phyloP scores from a whole-genome alignment of 2,888 invertebrate species.

The Abscondita cerata region DNA sequence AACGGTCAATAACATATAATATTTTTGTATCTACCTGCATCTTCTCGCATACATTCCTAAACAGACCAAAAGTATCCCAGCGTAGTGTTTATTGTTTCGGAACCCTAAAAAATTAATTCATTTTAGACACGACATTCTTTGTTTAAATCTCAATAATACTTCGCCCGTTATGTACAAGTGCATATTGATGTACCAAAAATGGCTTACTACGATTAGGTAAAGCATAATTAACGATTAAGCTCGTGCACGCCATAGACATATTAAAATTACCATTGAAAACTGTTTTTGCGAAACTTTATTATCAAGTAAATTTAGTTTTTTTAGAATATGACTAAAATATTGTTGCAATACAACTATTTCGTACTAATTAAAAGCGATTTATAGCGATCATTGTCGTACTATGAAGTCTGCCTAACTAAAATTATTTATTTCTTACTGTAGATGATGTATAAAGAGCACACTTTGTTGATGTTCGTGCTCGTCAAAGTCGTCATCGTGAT shows the following conservation, averaged over 20 bases:
- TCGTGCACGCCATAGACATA: neutral
- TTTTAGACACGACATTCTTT: neutral
- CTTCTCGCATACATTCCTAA: conserved; percentile 45
- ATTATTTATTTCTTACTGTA: too few species aligned
- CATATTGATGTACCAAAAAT: conserved; percentile 61
- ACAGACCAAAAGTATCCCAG: conserved; percentile 45
- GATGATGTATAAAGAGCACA: conserved; percentile 69
- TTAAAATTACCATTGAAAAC: conserved; percentile 11
- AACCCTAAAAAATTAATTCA: conserved; percentile 46
- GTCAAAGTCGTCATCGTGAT: conserved; percentile 60
- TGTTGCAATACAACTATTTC: too few species aligned
- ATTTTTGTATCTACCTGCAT: conserved; percentile 41
- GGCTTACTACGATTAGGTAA: conserved; percentile 55
- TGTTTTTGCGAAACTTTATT: too few species aligned
- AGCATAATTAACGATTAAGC: conserved; percentile 18
- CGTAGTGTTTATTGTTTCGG: conserved; percentile 47
- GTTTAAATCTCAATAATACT: neutral
- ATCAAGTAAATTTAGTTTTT: too few species aligned
- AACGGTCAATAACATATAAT: neutral
- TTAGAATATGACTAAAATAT: too few species aligned
- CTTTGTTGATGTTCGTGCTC: conserved; percentile 64
- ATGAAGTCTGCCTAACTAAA: too few species aligned
- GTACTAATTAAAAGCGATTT: too few species aligned
- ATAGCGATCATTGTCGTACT: too few species aligned
- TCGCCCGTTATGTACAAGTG: conserved; percentile 66